phyloP scores from a whole-genome alignment of 2,888 invertebrate species.

The Pherbina coryleti region DNA sequence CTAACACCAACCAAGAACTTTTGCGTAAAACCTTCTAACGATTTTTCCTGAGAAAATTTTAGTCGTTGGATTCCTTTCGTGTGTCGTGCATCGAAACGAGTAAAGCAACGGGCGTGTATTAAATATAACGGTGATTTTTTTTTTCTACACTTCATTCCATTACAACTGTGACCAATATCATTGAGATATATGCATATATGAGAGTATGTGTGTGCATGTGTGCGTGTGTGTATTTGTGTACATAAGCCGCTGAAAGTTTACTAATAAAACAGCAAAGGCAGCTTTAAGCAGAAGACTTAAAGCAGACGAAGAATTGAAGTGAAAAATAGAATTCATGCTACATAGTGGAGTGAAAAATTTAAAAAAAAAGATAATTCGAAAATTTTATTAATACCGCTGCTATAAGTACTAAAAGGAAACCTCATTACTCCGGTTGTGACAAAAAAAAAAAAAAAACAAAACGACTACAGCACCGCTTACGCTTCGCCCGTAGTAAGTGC shows the following conservation, averaged over 20 bases:
- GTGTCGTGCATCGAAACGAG: constrained; percentile 56
- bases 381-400: constrained; percentile 32
- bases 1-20: not conserved
- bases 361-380: constrained; percentile 31
- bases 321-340: constrained; percentile 31
- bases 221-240: not conserved
- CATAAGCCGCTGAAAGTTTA: too few relatives aligned
- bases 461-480: too few relatives aligned
- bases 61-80: constrained; percentile 66
- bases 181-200: too few relatives aligned
- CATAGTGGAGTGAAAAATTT: constrained; percentile 3
- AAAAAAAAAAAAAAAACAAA: too few relatives aligned
- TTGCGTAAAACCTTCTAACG: not conserved
- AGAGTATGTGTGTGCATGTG: not conserved
- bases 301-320: not conserved
- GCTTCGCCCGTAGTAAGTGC: too few relatives aligned
- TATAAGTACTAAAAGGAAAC: too few relatives aligned
- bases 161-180: too few relatives aligned
- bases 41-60: constrained; percentile 43
- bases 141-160: not conserved
- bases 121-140: constrained; percentile 16
- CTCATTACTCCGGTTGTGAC: too few relatives aligned
- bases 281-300: not conserved
- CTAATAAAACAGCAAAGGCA: too few relatives aligned
- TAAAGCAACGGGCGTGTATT: constrained; percentile 39